These are phyloP conservation scores for Tetrax tetrax DNA, from an alignment of 2,113 vertebrate species.

Conservation along the genomic window DNA sequence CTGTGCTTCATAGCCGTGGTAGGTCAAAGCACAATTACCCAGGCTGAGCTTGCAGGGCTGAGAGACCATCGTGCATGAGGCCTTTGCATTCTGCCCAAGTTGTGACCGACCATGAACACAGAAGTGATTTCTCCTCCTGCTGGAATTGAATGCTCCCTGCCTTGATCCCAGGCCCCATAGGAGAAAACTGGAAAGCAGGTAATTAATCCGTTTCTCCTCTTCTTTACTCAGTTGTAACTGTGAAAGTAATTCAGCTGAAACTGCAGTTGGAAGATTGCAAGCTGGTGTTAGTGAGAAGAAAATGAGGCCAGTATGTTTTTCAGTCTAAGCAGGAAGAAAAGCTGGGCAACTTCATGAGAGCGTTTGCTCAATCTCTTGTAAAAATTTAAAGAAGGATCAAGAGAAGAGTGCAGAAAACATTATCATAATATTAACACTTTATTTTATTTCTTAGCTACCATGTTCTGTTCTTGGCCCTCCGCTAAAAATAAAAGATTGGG, in stretches of 20 bases:
- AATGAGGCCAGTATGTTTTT: not conserved
- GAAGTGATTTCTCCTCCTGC: not conserved
- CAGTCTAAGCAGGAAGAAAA: not conserved
- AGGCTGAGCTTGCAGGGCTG: not conserved
- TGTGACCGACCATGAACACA: not conserved
- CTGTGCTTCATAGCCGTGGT: not conserved
- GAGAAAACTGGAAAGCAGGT: not conserved
- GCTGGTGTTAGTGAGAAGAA: not conserved
- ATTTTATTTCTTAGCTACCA: not conserved
- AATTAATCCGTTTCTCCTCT: not conserved
- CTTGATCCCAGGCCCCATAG: not conserved
- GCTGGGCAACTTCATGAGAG: not conserved
- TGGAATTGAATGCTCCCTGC: not conserved
- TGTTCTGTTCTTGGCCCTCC: not conserved
- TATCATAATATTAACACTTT: not conserved
- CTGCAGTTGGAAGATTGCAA: not conserved
- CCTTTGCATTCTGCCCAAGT: not conserved
- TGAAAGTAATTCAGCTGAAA: not conserved
- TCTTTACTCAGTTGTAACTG: not conserved
- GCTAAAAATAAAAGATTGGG: not conserved
- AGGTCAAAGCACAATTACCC: not conserved
- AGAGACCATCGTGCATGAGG: accelerated
- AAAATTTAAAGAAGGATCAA: not conserved
- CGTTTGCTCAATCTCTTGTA: not conserved
- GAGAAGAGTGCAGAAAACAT: not conserved